Evolutionary conservation across 2,113 vertebrate genomes (phyloP).

Genomic region (Triplophysa rosa): DNA sequence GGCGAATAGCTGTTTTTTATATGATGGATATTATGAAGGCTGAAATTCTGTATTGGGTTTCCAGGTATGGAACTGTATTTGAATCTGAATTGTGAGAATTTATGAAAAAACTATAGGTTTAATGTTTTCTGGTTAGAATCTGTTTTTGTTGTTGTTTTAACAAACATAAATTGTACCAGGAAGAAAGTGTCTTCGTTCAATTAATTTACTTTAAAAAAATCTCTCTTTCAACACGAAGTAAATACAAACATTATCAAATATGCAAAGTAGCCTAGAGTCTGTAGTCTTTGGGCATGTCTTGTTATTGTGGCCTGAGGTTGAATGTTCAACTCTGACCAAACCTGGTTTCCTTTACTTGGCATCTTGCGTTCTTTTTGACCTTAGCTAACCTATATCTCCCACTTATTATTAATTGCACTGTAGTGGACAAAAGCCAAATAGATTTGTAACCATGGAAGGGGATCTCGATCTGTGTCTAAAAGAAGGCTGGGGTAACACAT

Average conservation of each 20-base stretch:
- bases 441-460: slow-evolving; percentile 88
- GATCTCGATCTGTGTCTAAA: slow-evolving; percentile 85
- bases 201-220: slow-evolving; percentile 79
- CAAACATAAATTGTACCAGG: slow-evolving; percentile 64
- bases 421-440: slow-evolving; percentile 87
- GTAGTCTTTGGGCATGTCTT: slow-evolving; percentile 85
- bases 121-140: neutral
- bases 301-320: slow-evolving; percentile 81
- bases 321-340: slow-evolving; percentile 41
- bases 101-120: too few species aligned
- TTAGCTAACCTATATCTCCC: slow-evolving; percentile 77
- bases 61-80: too few species aligned
- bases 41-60: too few species aligned
- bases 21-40: too few species aligned
- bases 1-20: too few species aligned
- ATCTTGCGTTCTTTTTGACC: slow-evolving; percentile 73
- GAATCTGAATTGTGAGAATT: too few species aligned
- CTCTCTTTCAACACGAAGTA: slow-evolving; percentile 83
- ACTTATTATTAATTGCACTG: slow-evolving; percentile 88
- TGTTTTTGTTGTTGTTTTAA: slow-evolving; percentile 4
- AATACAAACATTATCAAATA: slow-evolving; percentile 97
- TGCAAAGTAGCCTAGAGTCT: slow-evolving; percentile 73
- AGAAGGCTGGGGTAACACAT: slow-evolving; percentile 82
- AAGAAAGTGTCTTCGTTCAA: slow-evolving; percentile 11
- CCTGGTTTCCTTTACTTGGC: slow-evolving; percentile 59